These are phyloP conservation scores for Cecropterus lyciades DNA, from an alignment of 1,140 invertebrate genomes.

Conservation along the genomic window DNA sequence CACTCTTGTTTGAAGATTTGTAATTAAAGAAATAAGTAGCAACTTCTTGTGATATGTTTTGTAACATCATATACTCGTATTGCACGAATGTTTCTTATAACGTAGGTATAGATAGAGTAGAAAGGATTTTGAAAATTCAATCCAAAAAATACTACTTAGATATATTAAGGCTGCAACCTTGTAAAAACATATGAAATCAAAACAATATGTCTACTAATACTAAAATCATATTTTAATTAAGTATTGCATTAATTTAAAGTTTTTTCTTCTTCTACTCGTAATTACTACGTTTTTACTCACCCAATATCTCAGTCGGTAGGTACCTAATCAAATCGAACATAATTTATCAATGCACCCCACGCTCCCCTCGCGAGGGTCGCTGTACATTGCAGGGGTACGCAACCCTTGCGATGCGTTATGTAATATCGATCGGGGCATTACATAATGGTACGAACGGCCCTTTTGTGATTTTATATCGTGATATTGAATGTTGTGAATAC, in stretches of 20 bases:
- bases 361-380: not conserved
- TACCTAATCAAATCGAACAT: constrained; percentile 16
- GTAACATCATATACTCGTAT: no score
- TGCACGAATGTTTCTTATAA: no score
- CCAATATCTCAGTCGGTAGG: not conserved
- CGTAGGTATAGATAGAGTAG: no score
- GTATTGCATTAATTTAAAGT: not conserved
- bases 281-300: not conserved
- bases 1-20: no score
- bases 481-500: not conserved
- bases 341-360: constrained; percentile 24
- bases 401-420: constrained; percentile 32
- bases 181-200: no score
- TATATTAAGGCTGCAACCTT: no score
- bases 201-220: no score
- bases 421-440: constrained; percentile 34
- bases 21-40: no score
- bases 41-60: no score
- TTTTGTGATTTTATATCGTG: constrained; percentile 10
- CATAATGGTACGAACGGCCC: constrained; percentile 1
- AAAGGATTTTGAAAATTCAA: no score
- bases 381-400: constrained; percentile 14
- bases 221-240: not conserved
- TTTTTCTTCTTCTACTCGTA: not conserved
- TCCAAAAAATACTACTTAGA: no score